A percentile compares a stretch with the other conserved stretches of the same genome.
Evolutionary conservation across 2,113 vertebrate genomes (phyloP).

Genomic region (Mobula hypostoma): DNA sequence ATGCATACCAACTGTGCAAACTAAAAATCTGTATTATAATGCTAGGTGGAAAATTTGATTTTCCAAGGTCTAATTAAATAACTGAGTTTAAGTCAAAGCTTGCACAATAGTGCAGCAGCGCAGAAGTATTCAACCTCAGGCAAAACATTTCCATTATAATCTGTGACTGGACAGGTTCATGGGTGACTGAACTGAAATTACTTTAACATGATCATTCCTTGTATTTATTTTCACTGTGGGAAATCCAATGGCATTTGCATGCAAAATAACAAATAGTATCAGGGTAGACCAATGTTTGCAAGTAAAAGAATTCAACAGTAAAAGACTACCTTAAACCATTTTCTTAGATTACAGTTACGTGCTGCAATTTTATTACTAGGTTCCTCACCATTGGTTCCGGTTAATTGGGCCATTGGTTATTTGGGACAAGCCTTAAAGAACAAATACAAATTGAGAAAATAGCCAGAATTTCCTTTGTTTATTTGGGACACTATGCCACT

Average conservation of each 20-base stretch:
- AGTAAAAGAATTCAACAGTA: not conserved
- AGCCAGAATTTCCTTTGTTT: no score
- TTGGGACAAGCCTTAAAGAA: no score
- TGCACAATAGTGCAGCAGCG: not conserved
- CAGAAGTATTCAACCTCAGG: conserved; percentile 9
- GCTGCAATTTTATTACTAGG: not conserved
- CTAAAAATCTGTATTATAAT: not conserved
- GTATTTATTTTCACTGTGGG: not conserved
- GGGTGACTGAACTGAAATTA: conserved; percentile 16
- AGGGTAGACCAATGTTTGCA: not conserved
- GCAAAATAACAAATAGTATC: not conserved
- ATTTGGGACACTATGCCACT: no score
- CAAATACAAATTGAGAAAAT: no score
- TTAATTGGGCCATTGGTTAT: no score
- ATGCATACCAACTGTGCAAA: not conserved
- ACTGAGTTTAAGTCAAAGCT: not conserved
- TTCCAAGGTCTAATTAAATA: conserved; percentile 21
- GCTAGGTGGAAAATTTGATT: not conserved
- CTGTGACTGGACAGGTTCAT: not conserved
- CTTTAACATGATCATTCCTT: conserved; percentile 23
- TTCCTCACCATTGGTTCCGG: not conserved
- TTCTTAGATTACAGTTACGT: not conserved
- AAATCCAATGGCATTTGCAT: not conserved
- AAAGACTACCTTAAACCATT: not conserved
- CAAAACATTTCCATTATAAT: conserved; percentile 16